Evolutionary conservation across 2,888 invertebrate genomes (phyloP).

Genomic region (Eupithecia exiguata): DNA sequence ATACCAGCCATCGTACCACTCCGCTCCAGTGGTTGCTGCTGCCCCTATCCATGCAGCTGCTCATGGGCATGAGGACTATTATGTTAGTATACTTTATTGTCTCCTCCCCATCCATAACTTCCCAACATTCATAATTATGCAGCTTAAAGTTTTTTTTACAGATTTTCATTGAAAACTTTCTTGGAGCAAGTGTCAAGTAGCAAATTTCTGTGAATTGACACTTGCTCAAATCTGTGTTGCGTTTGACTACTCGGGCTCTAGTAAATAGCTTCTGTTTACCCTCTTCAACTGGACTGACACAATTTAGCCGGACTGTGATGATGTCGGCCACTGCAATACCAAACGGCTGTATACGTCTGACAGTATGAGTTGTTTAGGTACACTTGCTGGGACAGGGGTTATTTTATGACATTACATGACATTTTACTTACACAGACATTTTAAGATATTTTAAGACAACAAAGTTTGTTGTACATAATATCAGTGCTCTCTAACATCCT

Average conservation of each 20-base stretch:
- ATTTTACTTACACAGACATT: too few species aligned
- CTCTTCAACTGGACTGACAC: neutral
- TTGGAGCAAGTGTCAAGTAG: too few species aligned
- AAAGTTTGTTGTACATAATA: neutral
- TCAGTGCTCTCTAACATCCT: too few species aligned
- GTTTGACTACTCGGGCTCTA: neutral
- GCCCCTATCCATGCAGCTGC: slow-evolving; percentile 47
- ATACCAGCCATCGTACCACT: slow-evolving; percentile 48
- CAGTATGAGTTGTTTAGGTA: neutral
- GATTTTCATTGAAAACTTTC: too few species aligned
- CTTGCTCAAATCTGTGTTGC: too few species aligned
- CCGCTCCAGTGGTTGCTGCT: slow-evolving; percentile 45
- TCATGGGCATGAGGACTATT: slow-evolving; percentile 65
- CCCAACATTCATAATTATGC: too few species aligned
- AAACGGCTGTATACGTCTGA: neutral
- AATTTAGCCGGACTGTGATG: neutral
- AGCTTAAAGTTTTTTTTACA: too few species aligned
- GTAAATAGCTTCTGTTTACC: neutral
- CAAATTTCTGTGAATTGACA: too few species aligned
- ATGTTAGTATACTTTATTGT: slow-evolving; percentile 52
- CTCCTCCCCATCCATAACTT: too few species aligned
- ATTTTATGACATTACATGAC: too few species aligned
- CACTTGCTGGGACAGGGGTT: neutral
- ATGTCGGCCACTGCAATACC: neutral
- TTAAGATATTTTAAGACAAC: too few species aligned